These are phyloP conservation scores for Trochalopteron elliotii DNA, from an alignment of 2,113 vertebrate genomes.

Conservation along the genomic window DNA sequence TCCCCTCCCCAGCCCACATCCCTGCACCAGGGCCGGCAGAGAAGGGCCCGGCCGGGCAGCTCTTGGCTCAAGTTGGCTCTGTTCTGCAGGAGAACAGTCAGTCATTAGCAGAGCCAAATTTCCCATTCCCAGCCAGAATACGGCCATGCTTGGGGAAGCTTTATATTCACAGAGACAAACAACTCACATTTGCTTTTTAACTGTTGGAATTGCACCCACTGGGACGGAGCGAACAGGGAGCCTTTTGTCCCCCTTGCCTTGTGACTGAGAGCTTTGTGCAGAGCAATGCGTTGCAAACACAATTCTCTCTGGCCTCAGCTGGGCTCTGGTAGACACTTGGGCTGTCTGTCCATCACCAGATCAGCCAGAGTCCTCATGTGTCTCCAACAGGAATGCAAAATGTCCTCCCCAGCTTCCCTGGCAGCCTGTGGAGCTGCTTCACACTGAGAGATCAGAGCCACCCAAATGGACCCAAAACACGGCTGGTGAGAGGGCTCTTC, in stretches of 20 bases:
- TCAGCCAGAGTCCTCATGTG: neutral
- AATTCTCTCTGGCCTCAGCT: constrained; percentile 55
- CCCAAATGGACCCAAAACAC: neutral
- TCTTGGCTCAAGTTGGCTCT: neutral
- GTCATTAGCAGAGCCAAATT: constrained; percentile 23
- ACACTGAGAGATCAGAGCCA: neutral
- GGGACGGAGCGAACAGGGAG: constrained; percentile 54
- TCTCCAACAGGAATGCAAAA: constrained; percentile 10
- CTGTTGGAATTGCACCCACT: constrained; percentile 43
- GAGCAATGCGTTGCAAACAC: constrained; percentile 48
- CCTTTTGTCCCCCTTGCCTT: constrained; percentile 55
- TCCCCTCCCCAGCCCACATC: neutral
- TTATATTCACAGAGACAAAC: constrained; percentile 45
- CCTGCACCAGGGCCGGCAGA: rapidly evolving
- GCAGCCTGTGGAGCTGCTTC: neutral
- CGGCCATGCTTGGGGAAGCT: constrained; percentile 13
- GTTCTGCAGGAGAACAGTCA: neutral
- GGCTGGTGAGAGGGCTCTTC: neutral
- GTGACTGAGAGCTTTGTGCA: constrained; percentile 53
- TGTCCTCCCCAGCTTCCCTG: neutral
- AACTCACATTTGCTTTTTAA: constrained; percentile 38
- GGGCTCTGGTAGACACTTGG: constrained; percentile 46
- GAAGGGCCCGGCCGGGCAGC: neutral
- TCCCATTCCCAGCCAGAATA: constrained; percentile 35
- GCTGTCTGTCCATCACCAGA: constrained; percentile 29